Evolutionary conservation across 2,113 vertebrate genomes (phyloP), one percentile per base, ranked within the genome.

Genomic region (Sclerurus mexicanus): DNA sequence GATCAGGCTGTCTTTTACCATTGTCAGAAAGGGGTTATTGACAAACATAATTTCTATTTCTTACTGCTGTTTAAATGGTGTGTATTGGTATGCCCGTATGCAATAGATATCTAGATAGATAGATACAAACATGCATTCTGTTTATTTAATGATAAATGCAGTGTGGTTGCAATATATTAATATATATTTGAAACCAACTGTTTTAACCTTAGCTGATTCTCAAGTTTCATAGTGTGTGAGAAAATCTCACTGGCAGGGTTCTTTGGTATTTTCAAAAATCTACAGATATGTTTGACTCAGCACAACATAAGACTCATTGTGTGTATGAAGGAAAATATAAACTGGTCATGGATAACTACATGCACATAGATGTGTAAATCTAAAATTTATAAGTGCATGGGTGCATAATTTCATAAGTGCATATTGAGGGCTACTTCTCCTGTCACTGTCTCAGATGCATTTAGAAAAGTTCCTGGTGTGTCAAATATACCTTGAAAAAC

Each of bases 281-380:
- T 68, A 15, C 27, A 60, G 23, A 11, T 35, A 7, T 2, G 0
- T 67, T 49, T 76, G 44, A 40, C 27, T 75, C 30, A 68, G 27
- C 5, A 33, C 16, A 62, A 11, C 1, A 0, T 56, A 47, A 83
- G 40, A 60, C 6, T 47, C 4, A 13, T 25, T 33, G 1, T 56
- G 24, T 12, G 6, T 44, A 59, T 0, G 0, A 62, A 72, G 23
- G 5, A 84, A 59, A 80, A 33, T 20, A 16, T 3, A 12, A 49
- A 12, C 9, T 85, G 30, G 55, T 28, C 8, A 9, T n/a, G 25
- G 40, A 3, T 14, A 8, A 75, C 14, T 62, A 17, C 9, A 6
- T 67, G 30, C 3, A 28, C 9, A 15, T 8, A 46, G 5, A 4
- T 14, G 5, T 20, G 9, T 74, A 5, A 39, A 27, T 39, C n/a